Evolutionary conservation across 2,113 vertebrate species (phyloP), one percentile per base, ranked within the genome.

Genomic region (Lipophrys pholis): DNA sequence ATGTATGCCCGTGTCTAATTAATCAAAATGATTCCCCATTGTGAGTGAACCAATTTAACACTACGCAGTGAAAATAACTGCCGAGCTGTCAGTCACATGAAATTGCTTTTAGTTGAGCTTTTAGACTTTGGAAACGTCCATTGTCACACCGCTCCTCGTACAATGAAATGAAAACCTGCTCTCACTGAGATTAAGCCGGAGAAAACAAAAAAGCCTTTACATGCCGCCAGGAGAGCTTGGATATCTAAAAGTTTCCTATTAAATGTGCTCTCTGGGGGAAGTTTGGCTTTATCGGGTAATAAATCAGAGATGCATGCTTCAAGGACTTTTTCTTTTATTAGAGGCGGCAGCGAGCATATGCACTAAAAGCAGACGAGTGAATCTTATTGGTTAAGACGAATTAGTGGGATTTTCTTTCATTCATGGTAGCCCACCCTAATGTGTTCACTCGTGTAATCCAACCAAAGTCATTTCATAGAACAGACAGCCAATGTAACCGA

Each of bases 101-200:
- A 81, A 84, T 66, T 73, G 14, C 59, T 73, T 83, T 68, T 21
- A 53, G 55, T 60, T 36, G 38, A 46, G 69, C 53, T 60, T 65
- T 30, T 42, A 42, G 36, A 46, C 38, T 10, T 43, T 4, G 15
- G 8, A 43, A 48, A 50, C 46, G 52, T 49, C 36, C 56, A 76
- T 68, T 76, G 58, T 51, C 14, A 10, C 35, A 39, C 45, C 39
- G 3, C 54, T 57, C 21, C n/a, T 50, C 39, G 40, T 71, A 56
- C 60, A 68, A 64, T 54, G 11, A 59, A 55, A 78, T 53, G 41
- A 68, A 5, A 74, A 48, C 8, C 50, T 73, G 61, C 39, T 58
- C 70, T 41, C 17, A 38, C 36, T 53, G 68, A 65, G 71, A 73
- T 69, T 69, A 73, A 73, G 64, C 36, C 17, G 21, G 10, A 14